A percentile compares a stretch with the other conserved stretches of the same genome.
Evolutionary conservation across 2,888 invertebrate genomes (phyloP).

Genomic region (Tachina fera): DNA sequence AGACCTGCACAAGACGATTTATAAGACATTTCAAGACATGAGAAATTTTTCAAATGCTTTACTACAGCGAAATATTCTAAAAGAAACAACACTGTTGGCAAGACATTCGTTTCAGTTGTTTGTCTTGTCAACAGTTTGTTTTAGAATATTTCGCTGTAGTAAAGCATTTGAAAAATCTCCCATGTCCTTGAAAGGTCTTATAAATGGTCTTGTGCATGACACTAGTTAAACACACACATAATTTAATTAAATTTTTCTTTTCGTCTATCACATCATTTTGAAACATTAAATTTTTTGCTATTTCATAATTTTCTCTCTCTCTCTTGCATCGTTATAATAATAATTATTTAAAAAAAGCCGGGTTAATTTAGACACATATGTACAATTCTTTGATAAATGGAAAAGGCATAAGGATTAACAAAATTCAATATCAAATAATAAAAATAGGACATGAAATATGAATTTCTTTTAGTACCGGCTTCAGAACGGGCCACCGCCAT

Average conservation of each 20-base stretch:
- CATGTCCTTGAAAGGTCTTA: too few species aligned
- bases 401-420: constrained; percentile 80
- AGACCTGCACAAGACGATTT: too few species aligned
- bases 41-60: too few species aligned
- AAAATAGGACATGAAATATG: constrained; percentile 79
- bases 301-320: neutral
- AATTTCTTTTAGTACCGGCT: constrained; percentile 77
- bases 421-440: constrained; percentile 80
- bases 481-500: constrained; percentile 79
- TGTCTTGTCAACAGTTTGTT: too few species aligned
- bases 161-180: too few species aligned
- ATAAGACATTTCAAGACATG: too few species aligned
- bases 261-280: constrained; percentile 43
- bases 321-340: neutral
- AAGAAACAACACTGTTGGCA: too few species aligned
- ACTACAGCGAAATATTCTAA: too few species aligned
- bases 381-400: constrained; percentile 79
- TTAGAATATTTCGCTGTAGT: too few species aligned
- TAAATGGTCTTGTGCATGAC: too few species aligned
- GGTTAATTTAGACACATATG: constrained; percentile 76
- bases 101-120: too few species aligned
- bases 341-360: neutral
- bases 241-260: neutral
- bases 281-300: neutral
- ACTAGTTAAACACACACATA: neutral